Conservation (phyloP, 2,113 vertebrate genomes). For the Phylloscopus whistleri region DNA sequence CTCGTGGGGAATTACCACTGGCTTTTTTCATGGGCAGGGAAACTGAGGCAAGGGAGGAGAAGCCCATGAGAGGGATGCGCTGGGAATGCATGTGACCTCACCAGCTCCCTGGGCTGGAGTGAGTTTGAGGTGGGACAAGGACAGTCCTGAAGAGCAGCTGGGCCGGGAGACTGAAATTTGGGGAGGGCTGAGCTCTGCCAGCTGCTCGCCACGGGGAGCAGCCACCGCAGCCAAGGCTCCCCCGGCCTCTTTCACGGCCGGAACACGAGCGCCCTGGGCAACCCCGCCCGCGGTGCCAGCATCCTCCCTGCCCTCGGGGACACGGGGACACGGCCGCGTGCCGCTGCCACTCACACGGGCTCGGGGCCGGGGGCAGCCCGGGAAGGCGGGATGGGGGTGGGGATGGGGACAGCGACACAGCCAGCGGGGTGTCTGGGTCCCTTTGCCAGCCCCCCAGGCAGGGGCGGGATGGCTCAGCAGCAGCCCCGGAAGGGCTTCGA, state of each 20-base stretch:
- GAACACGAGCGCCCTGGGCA: neutral
- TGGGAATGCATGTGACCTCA: neutral
- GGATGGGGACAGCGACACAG: neutral
- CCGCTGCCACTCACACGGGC: neutral
- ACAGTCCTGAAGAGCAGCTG: neutral
- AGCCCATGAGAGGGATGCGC: neutral
- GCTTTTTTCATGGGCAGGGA: neutral
- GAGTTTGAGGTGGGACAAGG: rapidly evolving
- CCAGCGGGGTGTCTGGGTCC: rapidly evolving
- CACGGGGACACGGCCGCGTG: neutral
- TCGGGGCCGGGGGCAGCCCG: rapidly evolving
- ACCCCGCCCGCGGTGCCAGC: neutral
- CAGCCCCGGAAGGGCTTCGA: rapidly evolving
- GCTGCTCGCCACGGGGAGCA: neutral
- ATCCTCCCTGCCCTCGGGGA: neutral
- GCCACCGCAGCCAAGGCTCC: neutral
- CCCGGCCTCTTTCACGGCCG: neutral
- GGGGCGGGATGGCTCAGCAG: neutral
- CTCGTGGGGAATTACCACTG: neutral
- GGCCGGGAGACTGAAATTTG: rapidly evolving
- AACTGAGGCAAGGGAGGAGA: neutral
- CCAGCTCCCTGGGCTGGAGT: no score
- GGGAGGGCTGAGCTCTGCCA: neutral
- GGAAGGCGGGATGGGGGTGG: neutral
- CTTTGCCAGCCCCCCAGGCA: neutral